phyloP scores from a whole-genome alignment of 53 echinoderm and acorn worm species.

The Echinarachnius parma region DNA sequence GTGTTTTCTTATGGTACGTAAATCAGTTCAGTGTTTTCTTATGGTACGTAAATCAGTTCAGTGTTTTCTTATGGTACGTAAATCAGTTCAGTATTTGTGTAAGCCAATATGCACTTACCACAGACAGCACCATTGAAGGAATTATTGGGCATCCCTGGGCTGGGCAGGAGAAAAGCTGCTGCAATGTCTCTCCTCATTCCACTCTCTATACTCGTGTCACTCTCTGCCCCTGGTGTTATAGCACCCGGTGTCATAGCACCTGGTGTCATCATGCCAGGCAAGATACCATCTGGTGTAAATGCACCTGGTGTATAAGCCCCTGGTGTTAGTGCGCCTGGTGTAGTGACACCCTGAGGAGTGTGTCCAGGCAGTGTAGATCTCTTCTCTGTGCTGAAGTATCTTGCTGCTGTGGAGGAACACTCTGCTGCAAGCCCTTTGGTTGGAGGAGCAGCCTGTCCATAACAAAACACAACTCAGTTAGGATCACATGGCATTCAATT shows the following conservation, averaged over 20 bases:
- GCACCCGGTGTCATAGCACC: slow-evolving; percentile 29
- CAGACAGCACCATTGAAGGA: slow-evolving; percentile 23
- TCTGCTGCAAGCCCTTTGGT: slow-evolving; percentile 65
- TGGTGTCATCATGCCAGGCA: not conserved
- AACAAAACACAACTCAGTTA: not conserved
- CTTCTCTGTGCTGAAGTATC: slow-evolving; percentile 13
- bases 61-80: too few relatives aligned
- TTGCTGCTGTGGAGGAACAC: slow-evolving; percentile 37
- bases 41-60: too few relatives aligned
- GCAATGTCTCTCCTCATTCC: slow-evolving; percentile 35
- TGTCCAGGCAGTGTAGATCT: slow-evolving; percentile 1
- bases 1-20: too few relatives aligned
- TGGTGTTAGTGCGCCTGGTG: slow-evolving; percentile 13
- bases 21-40: too few relatives aligned
- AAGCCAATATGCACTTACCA: slow-evolving; percentile 1
- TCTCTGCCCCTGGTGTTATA: slow-evolving; percentile 33
- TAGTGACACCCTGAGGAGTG: not conserved
- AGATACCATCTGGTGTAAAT: slow-evolving; percentile 24
- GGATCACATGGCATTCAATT: not conserved
- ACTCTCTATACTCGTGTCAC: slow-evolving; percentile 41
- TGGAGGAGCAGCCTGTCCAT: slow-evolving; percentile 45
- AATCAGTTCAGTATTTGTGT: too few relatives aligned
- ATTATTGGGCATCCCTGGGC: slow-evolving; percentile 27
- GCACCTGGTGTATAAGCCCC: slow-evolving; percentile 33
- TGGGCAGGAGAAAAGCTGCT: slow-evolving; percentile 28